phyloP scores from a whole-genome alignment of 2,888 invertebrate species.

The Phyllotreta striolata region DNA sequence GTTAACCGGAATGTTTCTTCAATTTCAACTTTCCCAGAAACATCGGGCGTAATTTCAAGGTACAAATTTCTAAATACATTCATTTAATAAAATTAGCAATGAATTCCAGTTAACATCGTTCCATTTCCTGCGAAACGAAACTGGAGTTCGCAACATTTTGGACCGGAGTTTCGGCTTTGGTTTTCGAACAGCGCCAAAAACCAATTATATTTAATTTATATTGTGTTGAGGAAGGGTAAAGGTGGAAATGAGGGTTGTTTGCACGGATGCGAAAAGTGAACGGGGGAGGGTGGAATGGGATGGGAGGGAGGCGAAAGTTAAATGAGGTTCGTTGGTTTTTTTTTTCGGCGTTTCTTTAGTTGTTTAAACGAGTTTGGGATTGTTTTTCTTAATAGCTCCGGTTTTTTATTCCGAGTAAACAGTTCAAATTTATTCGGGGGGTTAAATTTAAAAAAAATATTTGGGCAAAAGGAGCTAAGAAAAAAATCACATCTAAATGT shows the following conservation, averaged over 20 bases:
- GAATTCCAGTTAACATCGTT: no score
- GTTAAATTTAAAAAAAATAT: conserved; percentile 5
- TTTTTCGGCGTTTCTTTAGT: neutral
- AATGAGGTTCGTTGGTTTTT: conserved; percentile 11
- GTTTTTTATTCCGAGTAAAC: no score
- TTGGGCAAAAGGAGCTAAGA: neutral
- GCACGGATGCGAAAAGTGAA: neutral
- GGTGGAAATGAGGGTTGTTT: conserved; percentile 14
- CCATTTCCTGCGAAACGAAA: no score
- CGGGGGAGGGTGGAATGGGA: neutral
- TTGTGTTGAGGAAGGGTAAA: conserved; percentile 31
- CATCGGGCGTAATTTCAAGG: no score
- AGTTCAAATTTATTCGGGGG: neutral
- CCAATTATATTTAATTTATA: conserved; percentile 35
- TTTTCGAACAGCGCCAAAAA: conserved; percentile 26
- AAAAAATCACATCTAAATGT: no score
- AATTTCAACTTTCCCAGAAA: no score
- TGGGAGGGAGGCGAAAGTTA: conserved; percentile 9
- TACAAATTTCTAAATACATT: no score
- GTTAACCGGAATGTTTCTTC: no score
- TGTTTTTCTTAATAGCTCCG: no score
- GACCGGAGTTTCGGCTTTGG: conserved; percentile 3
- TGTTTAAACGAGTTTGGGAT: no score
- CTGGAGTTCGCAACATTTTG: neutral
- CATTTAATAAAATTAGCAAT: no score